phyloP scores from a whole-genome alignment of 1,140 invertebrate genomes.

The Zaprionus inermis region DNA sequence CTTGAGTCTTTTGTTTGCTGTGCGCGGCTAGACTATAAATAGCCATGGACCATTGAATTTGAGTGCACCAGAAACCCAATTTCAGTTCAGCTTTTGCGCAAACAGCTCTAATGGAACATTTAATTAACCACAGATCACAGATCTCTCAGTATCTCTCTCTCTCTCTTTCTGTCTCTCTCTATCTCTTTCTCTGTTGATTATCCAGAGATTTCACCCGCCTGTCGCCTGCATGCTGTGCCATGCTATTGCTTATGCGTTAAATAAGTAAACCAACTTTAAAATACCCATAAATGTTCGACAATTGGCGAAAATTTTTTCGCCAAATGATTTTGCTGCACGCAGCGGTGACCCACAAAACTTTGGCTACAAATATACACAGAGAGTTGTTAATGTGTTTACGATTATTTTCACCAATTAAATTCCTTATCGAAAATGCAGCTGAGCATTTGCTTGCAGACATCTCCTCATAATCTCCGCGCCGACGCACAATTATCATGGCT shows the following conservation, averaged over 20 bases:
- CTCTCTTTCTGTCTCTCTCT: background rate
- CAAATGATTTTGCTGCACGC: slow-evolving; percentile 45
- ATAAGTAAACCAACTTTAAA: slow-evolving; percentile 25
- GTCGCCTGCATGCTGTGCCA: slow-evolving; percentile 47
- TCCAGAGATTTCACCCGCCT: slow-evolving; percentile 11
- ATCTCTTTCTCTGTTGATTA: slow-evolving; percentile 7
- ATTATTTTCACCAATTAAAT: slow-evolving; percentile 1
- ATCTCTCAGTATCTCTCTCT: slow-evolving; percentile 23
- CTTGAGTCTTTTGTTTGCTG: slow-evolving; percentile 76
- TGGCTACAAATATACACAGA: background rate
- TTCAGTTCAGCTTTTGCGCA: slow-evolving; percentile 53
- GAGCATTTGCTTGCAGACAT: background rate
- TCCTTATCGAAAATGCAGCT: slow-evolving; percentile 23
- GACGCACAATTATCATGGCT: slow-evolving; percentile 1
- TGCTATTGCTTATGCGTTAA: slow-evolving; percentile 50
- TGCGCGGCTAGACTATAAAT: slow-evolving; percentile 68
- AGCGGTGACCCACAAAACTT: slow-evolving; percentile 51
- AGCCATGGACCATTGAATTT: slow-evolving; percentile 71
- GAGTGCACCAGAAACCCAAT: slow-evolving; percentile 75
- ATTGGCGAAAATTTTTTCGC: slow-evolving; percentile 27
- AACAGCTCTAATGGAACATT: slow-evolving; percentile 67
- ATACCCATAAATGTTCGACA: slow-evolving; percentile 26
- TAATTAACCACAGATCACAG: slow-evolving; percentile 68
- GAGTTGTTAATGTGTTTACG: background rate
- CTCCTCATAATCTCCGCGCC: background rate